phyloP scores from a whole-genome alignment of 1,140 invertebrate genomes.

The Drosophila nebulosa region DNA sequence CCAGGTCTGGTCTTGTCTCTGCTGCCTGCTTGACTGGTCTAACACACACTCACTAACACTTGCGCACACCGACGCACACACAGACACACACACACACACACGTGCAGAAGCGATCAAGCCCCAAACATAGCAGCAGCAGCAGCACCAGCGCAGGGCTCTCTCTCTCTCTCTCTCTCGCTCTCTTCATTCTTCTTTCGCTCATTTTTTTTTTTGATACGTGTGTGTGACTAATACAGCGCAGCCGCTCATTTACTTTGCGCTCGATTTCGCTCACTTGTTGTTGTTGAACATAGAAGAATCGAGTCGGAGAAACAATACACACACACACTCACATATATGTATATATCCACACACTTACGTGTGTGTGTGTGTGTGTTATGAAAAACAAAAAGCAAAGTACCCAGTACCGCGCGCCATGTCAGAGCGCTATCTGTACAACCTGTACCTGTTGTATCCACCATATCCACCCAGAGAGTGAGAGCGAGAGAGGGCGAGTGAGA shows the following conservation, averaged over 20 bases:
- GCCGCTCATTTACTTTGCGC: conserved; percentile 53
- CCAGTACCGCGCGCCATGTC: background rate
- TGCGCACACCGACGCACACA: conserved; percentile 16
- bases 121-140: conserved; percentile 23
- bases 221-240: conserved; percentile 18
- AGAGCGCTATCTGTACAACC: conserved; percentile 5
- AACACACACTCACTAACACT: background rate
- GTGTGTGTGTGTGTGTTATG: background rate
- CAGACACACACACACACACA: conserved; percentile 14
- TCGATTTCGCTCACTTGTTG: conserved; percentile 46
- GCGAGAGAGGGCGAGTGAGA: background rate
- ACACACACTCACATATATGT: background rate
- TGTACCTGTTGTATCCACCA: conserved; percentile 5
- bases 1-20: conserved; percentile 33
- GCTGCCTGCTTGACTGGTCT: conserved; percentile 27
- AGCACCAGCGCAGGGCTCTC: too few species aligned
- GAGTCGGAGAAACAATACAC: conserved; percentile 16
- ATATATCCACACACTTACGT: too few species aligned
- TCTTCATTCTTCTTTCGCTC: conserved; percentile 41
- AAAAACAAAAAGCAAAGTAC: background rate
- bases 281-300: conserved; percentile 24
- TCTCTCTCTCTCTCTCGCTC: conserved; percentile 14
- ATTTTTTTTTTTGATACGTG: background rate
- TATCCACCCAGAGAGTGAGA: background rate
- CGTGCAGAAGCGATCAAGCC: conserved; percentile 32